Evolutionary conservation across 2,113 vertebrate species (phyloP).

Genomic region (Arenaria interpres): DNA sequence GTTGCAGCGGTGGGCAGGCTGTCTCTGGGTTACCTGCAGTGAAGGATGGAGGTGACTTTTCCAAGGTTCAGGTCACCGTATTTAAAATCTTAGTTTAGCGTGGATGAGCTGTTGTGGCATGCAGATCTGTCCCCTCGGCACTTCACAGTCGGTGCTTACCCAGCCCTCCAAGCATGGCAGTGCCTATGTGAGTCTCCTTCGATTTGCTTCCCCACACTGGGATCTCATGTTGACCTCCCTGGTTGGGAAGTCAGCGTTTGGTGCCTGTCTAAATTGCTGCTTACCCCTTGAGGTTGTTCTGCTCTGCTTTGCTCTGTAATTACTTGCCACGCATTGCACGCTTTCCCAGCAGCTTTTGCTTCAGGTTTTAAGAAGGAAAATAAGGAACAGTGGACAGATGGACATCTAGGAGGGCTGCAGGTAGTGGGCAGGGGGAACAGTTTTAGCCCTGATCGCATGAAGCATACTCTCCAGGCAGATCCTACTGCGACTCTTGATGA

Average conservation of each 20-base stretch:
- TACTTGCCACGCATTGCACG: rapidly evolving
- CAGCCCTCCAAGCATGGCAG: background rate
- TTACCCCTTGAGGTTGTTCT: background rate
- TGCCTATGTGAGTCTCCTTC: background rate
- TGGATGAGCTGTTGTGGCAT: background rate
- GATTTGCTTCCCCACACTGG: background rate
- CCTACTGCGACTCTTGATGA: background rate
- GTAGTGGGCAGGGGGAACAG: background rate
- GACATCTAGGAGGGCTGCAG: background rate
- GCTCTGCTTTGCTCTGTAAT: background rate
- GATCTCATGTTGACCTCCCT: background rate
- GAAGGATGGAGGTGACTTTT: rapidly evolving
- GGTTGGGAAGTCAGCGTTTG: rapidly evolving
- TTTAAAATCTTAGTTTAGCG: background rate
- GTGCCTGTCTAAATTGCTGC: background rate
- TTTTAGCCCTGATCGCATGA: background rate
- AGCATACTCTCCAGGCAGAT: background rate
- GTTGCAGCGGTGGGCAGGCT: background rate
- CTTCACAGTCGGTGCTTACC: background rate
- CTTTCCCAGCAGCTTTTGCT: background rate
- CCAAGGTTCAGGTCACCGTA: background rate
- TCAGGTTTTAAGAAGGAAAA: background rate
- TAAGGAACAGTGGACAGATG: background rate
- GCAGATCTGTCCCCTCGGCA: background rate
- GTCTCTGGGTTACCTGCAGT: background rate